A percentile compares a stretch with the other conserved stretches of the same genome.
Evolutionary conservation across 1,140 invertebrate genomes (phyloP).

Genomic region (Mactra quadrangularis): DNA sequence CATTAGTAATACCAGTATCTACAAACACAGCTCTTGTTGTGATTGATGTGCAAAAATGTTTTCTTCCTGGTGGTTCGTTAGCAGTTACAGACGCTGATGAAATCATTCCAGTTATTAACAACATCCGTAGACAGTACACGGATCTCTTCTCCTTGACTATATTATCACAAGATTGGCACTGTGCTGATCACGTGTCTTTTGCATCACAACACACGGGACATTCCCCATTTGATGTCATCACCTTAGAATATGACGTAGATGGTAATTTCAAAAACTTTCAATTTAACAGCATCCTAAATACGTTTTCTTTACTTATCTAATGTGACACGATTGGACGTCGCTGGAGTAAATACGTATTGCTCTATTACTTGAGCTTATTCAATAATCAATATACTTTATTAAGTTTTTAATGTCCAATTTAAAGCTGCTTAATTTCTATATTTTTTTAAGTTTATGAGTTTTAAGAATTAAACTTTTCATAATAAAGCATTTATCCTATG

Average conservation of each 20-base stretch:
- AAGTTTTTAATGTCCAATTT: too few species aligned
- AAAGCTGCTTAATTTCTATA: too few species aligned
- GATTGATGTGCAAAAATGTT: constrained; percentile 78
- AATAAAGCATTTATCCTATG: too few species aligned
- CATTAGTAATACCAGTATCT: not conserved
- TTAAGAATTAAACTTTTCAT: too few species aligned
- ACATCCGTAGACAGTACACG: constrained; percentile 65
- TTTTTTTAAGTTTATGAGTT: too few species aligned
- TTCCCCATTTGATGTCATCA: constrained; percentile 27
- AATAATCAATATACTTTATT: too few species aligned
- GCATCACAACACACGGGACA: constrained; percentile 69
- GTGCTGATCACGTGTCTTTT: constrained; percentile 76
- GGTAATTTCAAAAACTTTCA: too few species aligned
- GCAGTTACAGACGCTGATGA: constrained; percentile 67
- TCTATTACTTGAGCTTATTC: too few species aligned
- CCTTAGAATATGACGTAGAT: constrained; percentile 62
- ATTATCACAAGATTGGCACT: constrained; percentile 77
- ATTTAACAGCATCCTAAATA: too few species aligned
- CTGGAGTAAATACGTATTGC: too few species aligned
- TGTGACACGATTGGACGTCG: too few species aligned
- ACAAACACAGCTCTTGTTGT: constrained; percentile 69
- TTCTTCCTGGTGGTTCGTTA: constrained; percentile 70
- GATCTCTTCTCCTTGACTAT: constrained; percentile 69
- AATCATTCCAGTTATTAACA: constrained; percentile 71
- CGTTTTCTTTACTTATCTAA: too few species aligned